Base-by-base conservation (phyloP, 2,888 invertebrate genomes). In the Platycheirus albimanus region DNA sequence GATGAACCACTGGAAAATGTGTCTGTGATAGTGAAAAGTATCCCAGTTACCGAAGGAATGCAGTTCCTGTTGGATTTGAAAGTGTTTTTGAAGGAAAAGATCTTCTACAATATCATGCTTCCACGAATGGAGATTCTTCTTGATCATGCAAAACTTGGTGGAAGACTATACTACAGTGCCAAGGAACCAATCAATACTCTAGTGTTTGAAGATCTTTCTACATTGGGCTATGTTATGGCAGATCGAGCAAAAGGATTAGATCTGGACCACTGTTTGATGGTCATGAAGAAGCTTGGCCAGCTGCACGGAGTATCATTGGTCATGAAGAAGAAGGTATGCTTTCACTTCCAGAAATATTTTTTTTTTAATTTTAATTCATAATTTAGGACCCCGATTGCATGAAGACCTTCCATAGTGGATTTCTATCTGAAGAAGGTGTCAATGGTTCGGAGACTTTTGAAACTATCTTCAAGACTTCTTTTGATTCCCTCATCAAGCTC, bases 231-330 rank as follows among this genome's bases (percentile, higher is more conserved):
- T 84, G 88, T 89, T 10, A 91, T 92, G 88, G 91, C 91, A 0
- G 90, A 92, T 52, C 90, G 93, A n/a, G 90, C 91, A 63, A 76
- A 87, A 30, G 93, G 93, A 1, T 88, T 93, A 30, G 93, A 93
- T 87, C 88, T 91, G 83, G 87, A 89, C 0, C 93, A 93, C 85
- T 91, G 91, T 72, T 86, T 90, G 33, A 75, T 92, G 52, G 91
- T 93, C 0, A 86, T 93, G 3, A 89, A 90, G 66, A 92, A 92
- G 85, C 87, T 93, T 84, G 93, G 92, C 0, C 91, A 89, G 72
- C 90, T 92, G 84, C 93, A 93, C 85, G 93, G 92, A 0, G 90
- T 91, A 11, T 93, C 93, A 0, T 91, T 93, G 69, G 91, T 92
- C 28, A 85, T 93, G 56, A 91, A 90, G 64, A 91, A 92, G 86